Percentiles rank a stretch among this genome's conserved stretches.
Conservation (phyloP, 2,888 invertebrate species). For the Mayetiola destructor region DNA sequence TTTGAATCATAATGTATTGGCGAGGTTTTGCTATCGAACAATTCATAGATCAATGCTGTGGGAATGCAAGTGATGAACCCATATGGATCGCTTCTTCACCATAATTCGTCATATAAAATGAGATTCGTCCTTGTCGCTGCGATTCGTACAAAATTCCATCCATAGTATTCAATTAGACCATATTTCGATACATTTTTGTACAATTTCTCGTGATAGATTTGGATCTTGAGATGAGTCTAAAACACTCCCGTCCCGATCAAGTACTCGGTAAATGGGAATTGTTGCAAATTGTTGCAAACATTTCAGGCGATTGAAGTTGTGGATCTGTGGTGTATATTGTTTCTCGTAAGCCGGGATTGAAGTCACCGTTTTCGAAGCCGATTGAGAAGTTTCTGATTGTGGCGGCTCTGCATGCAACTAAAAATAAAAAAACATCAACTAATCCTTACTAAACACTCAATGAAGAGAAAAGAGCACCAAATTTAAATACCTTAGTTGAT, state of each 20-base stretch:
- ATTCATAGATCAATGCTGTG: constrained; percentile 62
- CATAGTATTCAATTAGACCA: constrained; percentile 81
- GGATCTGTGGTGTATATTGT: constrained; percentile 41
- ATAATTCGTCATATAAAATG: constrained; percentile 98
- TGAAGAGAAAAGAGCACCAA: too few relatives aligned
- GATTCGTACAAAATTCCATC: constrained; percentile 95
- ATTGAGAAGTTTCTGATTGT: background rate
- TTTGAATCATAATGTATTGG: constrained; percentile 82
- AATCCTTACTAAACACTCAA: too few relatives aligned
- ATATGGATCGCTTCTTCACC: constrained; percentile 96
- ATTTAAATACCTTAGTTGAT: too few relatives aligned
- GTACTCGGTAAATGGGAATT: constrained; percentile 54
- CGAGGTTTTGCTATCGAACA: too few relatives aligned
- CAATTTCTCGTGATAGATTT: constrained; percentile 49
- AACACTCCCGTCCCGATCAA: constrained; percentile 56
- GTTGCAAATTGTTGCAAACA: constrained; percentile 42
- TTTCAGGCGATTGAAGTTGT: constrained; percentile 38
- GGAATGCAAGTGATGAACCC: constrained; percentile 84
- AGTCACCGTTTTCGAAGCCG: background rate
- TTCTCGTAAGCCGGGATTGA: constrained; percentile 34
- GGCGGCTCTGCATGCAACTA: background rate
- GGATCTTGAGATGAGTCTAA: constrained; percentile 43
- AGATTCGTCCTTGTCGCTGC: constrained; percentile 78
- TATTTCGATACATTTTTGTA: constrained; percentile 83
- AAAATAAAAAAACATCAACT: too few relatives aligned